phyloP scores from a whole-genome alignment of 2,888 invertebrate species.

The Drosophila monieri region DNA sequence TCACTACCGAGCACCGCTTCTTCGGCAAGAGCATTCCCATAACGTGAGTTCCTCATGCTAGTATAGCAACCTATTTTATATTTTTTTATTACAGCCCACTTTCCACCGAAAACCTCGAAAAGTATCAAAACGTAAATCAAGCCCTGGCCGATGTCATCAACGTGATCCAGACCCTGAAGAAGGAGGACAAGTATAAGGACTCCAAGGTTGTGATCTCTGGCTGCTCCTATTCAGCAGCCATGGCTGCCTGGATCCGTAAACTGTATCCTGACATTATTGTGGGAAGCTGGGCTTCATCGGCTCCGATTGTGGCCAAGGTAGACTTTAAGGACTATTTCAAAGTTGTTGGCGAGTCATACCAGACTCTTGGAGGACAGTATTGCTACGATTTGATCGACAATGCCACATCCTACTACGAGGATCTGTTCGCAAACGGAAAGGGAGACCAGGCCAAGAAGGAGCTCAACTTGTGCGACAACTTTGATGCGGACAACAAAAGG shows the following conservation, averaged over 20 bases:
- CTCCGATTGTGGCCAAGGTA: slow-evolving; percentile 86
- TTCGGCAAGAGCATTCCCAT: slow-evolving; percentile 90
- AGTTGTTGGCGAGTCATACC: slow-evolving; percentile 65
- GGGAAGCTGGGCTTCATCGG: slow-evolving; percentile 87
- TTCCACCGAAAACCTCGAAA: slow-evolving; percentile 84
- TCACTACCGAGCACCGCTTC: slow-evolving; percentile 91
- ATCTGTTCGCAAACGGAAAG: slow-evolving; percentile 49
- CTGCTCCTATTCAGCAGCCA: slow-evolving; percentile 87
- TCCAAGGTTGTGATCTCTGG: slow-evolving; percentile 85
- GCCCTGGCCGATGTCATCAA: slow-evolving; percentile 87
- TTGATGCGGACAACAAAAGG: slow-evolving; percentile 50
- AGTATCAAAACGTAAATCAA: slow-evolving; percentile 87
- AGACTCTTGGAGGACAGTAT: slow-evolving; percentile 55
- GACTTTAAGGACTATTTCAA: slow-evolving; percentile 84
- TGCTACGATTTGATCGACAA: slow-evolving; percentile 71
- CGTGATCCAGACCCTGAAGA: slow-evolving; percentile 84
- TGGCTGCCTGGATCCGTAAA: slow-evolving; percentile 87
- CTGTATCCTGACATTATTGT: slow-evolving; percentile 86
- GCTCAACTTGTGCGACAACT: slow-evolving; percentile 66
- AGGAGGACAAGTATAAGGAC: slow-evolving; percentile 65
- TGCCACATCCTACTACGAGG: slow-evolving; percentile 57
- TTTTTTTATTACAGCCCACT: slow-evolving; percentile 31
- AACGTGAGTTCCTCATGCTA: slow-evolving; percentile 84
- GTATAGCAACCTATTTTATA: not conserved
- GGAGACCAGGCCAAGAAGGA: slow-evolving; percentile 49